Evolutionary conservation across 2,113 vertebrate species (phyloP).

Genomic region (Aspidoscelis tigris): DNA sequence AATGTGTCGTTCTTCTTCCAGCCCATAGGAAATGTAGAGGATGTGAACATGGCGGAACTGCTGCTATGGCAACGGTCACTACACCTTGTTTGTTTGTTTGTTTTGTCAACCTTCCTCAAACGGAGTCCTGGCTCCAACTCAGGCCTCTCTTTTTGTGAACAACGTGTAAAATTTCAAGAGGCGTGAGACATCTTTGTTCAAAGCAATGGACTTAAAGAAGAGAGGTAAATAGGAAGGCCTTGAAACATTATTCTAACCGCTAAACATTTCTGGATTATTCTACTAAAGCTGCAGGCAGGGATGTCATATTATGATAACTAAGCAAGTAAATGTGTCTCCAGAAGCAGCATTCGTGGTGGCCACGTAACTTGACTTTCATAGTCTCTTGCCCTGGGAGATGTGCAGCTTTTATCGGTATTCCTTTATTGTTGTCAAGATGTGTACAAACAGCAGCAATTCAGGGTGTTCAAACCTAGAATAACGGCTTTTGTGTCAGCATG

Average conservation of each 20-base stretch:
- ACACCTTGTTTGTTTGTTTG: too few relatives aligned
- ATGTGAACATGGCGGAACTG: too few relatives aligned
- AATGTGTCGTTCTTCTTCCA: too few relatives aligned
- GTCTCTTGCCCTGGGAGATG: not conserved
- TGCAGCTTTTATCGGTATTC: constrained; percentile 27
- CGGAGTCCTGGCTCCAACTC: too few relatives aligned
- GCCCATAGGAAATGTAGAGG: too few relatives aligned
- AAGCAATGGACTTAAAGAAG: too few relatives aligned
- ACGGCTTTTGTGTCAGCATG: constrained; percentile 19
- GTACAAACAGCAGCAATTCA: constrained; percentile 30
- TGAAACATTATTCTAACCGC: not conserved
- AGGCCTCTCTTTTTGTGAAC: too few relatives aligned
- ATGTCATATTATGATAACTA: not conserved
- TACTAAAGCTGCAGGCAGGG: not conserved
- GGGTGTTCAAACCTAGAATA: constrained; percentile 33
- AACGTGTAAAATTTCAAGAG: too few relatives aligned
- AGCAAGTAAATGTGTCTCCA: not conserved
- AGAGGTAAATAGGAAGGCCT: too few relatives aligned
- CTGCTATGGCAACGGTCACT: too few relatives aligned
- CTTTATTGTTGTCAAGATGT: constrained; percentile 29
- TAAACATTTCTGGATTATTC: constrained; percentile 17
- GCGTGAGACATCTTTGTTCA: too few relatives aligned
- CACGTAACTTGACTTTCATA: constrained; percentile 10
- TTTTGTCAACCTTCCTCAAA: too few relatives aligned
- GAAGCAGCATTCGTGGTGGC: not conserved